phyloP scores from a whole-genome alignment of 2,888 invertebrate species.

The Lapara coniferarum region DNA sequence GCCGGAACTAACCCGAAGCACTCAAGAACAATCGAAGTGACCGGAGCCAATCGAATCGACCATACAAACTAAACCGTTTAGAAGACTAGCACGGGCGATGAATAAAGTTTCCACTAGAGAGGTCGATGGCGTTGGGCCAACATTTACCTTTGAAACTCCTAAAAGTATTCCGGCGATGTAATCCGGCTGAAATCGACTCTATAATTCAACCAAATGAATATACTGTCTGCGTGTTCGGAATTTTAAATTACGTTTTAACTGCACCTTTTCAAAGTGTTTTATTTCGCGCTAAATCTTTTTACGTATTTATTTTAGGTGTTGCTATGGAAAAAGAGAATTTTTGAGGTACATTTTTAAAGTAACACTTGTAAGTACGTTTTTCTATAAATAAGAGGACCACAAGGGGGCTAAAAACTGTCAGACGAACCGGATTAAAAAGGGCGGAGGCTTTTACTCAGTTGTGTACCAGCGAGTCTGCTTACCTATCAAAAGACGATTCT shows the following conservation, averaged over 20 bases:
- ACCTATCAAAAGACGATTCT: too few species aligned
- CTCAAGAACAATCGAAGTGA: not conserved
- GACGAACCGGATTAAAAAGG: too few species aligned
- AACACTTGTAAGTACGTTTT: not conserved
- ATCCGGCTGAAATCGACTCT: conserved; percentile 21
- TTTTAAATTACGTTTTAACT: conserved; percentile 22
- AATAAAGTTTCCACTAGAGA: conserved; percentile 1
- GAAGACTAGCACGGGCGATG: conserved; percentile 4
- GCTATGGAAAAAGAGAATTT: not conserved
- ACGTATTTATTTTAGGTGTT: conserved; percentile 10
- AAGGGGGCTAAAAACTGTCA: too few species aligned
- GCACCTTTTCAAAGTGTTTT: conserved; percentile 12
- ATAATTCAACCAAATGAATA: conserved; percentile 24
- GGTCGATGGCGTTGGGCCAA: conserved; percentile 13
- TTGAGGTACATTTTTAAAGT: not conserved
- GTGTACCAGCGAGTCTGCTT: too few species aligned
- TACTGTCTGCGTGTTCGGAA: conserved; percentile 18
- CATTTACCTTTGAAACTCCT: conserved; percentile 22
- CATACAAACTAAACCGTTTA: conserved; percentile 5
- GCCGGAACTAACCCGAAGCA: not conserved
- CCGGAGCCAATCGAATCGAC: not conserved
- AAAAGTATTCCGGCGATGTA: conserved; percentile 15
- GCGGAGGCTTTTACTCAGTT: too few species aligned
- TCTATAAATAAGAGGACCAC: too few species aligned
- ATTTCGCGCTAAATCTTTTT: conserved; percentile 4